A percentile compares a stretch with the other conserved stretches of the same genome.
Evolutionary conservation across 2,113 vertebrate genomes (phyloP).

Genomic region (Phyllostomus discolor): DNA sequence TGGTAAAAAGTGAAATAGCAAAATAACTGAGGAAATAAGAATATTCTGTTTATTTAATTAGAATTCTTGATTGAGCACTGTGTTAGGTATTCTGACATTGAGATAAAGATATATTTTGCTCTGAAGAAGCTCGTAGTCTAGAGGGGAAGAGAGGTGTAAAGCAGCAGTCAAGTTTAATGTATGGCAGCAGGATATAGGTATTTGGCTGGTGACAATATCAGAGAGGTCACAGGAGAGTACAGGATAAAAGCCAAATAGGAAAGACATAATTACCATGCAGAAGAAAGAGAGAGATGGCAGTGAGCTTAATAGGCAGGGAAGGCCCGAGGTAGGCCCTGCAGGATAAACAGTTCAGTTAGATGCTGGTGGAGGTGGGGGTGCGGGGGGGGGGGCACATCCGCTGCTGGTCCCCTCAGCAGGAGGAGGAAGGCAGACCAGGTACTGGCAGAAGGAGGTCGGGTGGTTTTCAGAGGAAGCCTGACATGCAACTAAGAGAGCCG

Average conservation of each 20-base stretch:
- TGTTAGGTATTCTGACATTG: neutral
- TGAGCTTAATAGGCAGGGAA: neutral
- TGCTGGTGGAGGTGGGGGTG: rapidly evolving
- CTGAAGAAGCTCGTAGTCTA: neutral
- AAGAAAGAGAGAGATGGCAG: neutral
- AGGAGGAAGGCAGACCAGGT: neutral
- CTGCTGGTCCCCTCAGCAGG: neutral
- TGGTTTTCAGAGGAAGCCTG: neutral
- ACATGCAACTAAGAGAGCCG: too few relatives aligned
- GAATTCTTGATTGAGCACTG: neutral
- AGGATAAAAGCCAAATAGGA: neutral
- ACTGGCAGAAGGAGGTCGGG: neutral
- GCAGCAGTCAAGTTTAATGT: neutral
- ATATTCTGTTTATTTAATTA: neutral
- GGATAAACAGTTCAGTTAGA: neutral
- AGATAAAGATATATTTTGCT: neutral
- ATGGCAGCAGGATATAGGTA: neutral
- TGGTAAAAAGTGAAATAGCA: neutral
- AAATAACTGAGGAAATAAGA: neutral
- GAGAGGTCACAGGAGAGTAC: neutral
- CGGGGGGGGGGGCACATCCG: neutral
- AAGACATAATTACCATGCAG: neutral
- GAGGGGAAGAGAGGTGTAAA: neutral
- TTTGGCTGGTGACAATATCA: neutral
- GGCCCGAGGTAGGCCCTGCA: too few relatives aligned